Conservation (phyloP, 2,888 invertebrate species). For the Thelaira solivaga region DNA sequence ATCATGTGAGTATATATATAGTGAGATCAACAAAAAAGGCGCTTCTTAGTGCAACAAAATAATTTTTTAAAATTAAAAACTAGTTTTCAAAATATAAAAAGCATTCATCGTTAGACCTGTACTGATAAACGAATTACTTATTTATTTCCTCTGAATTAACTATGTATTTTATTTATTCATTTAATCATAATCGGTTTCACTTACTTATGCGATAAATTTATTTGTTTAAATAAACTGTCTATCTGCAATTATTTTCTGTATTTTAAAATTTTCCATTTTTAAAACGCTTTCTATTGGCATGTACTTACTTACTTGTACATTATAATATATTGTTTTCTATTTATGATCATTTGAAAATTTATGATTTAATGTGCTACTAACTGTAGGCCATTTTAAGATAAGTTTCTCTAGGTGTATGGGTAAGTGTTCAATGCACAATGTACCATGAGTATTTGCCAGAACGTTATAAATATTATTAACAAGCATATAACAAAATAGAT, state of each 20-base stretch:
- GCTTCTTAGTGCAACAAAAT: too few relatives aligned
- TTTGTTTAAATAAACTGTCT: too few relatives aligned
- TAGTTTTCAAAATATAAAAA: too few relatives aligned
- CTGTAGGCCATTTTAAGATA: constrained; percentile 46
- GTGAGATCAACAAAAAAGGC: too few relatives aligned
- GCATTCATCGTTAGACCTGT: too few relatives aligned
- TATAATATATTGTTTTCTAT: constrained; percentile 28
- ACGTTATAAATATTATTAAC: constrained; percentile 27
- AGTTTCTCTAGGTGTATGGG: neutral
- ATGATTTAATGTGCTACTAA: constrained; percentile 54
- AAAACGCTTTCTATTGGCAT: constrained; percentile 3
- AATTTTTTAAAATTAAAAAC: too few relatives aligned
- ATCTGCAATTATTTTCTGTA: neutral
- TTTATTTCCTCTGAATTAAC: too few relatives aligned
- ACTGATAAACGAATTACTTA: too few relatives aligned
- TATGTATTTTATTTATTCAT: too few relatives aligned
- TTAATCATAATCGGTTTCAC: too few relatives aligned
- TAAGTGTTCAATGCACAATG: neutral
- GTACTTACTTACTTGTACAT: neutral
- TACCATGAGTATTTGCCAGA: neutral
- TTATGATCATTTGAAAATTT: constrained; percentile 60
- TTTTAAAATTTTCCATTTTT: constrained; percentile 14
- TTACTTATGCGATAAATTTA: too few relatives aligned
- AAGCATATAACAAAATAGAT: constrained; percentile 11
- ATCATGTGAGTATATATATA: too few relatives aligned